These are phyloP conservation scores for Danio albolineatus DNA, from an alignment of 2,797 vertebrate species.

Conservation along the genomic window DNA sequence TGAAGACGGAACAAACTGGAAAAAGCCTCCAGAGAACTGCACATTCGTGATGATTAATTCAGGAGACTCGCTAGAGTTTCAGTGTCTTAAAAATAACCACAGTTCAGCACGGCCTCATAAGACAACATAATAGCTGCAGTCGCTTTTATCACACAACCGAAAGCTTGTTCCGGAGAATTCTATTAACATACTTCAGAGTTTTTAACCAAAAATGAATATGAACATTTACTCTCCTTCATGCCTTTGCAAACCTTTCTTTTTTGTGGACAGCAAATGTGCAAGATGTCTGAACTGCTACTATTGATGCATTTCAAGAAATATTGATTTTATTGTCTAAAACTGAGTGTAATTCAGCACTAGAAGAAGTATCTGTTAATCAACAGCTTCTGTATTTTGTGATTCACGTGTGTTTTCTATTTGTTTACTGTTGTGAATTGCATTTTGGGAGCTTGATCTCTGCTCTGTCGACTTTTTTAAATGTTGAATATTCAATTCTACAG, in stretches of 20 bases:
- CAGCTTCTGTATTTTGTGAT: no score
- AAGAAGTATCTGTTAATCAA: no score
- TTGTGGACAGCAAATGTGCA: neutral
- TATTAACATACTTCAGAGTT: neutral
- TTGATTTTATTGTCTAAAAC: neutral
- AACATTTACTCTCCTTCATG: neutral
- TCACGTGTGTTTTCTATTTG: no score
- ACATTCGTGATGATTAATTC: neutral
- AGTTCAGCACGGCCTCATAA: neutral
- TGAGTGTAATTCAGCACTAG: no score
- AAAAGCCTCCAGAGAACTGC: conserved; percentile 10
- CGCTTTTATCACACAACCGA: neutral
- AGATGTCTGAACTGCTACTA: neutral
- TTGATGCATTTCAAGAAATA: neutral
- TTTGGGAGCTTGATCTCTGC: no score
- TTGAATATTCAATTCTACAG: no score
- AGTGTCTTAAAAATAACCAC: conserved; percentile 14
- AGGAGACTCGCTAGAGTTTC: neutral
- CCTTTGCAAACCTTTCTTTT: neutral
- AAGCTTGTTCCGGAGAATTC: neutral
- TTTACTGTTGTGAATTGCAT: no score
- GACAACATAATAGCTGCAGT: neutral
- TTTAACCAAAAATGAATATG: neutral
- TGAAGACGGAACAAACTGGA: neutral
- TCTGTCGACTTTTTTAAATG: no score